phyloP scores from a whole-genome alignment of 2,888 invertebrate genomes.

The Cenopis cana region DNA sequence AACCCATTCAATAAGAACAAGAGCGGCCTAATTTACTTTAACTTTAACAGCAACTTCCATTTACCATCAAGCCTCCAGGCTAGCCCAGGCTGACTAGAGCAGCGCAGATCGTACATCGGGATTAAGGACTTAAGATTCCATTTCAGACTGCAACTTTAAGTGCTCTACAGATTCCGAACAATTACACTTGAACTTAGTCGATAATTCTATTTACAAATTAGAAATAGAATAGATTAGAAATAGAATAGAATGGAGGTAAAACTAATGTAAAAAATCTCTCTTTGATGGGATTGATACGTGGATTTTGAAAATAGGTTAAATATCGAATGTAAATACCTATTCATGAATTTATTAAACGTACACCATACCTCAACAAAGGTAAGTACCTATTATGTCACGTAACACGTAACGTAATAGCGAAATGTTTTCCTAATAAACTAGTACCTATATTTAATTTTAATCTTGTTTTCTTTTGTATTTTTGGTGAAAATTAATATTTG shows the following conservation, averaged over 20 bases:
- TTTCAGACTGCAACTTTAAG: slow-evolving; percentile 25
- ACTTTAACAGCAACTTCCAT: background rate
- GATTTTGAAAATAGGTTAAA: background rate
- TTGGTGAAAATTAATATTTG: no score
- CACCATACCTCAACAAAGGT: no score
- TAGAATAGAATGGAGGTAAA: no score
- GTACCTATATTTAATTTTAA: no score
- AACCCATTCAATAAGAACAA: no score
- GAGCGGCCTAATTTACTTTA: no score
- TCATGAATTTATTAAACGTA: background rate
- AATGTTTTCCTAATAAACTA: no score
- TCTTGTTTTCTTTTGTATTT: no score
- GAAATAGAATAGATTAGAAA: background rate
- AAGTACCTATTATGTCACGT: no score
- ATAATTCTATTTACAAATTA: slow-evolving; percentile 14
- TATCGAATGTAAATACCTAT: background rate
- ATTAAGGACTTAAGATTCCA: slow-evolving; percentile 25
- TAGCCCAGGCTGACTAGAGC: background rate
- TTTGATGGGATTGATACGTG: background rate
- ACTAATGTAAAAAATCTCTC: background rate
- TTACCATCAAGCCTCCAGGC: background rate
- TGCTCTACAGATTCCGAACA: background rate
- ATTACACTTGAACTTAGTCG: background rate
- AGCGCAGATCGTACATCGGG: slow-evolving; percentile 6
- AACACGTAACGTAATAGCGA: no score